phyloP scores from a whole-genome alignment of 2,888 invertebrate species.

The Tachina fera region DNA sequence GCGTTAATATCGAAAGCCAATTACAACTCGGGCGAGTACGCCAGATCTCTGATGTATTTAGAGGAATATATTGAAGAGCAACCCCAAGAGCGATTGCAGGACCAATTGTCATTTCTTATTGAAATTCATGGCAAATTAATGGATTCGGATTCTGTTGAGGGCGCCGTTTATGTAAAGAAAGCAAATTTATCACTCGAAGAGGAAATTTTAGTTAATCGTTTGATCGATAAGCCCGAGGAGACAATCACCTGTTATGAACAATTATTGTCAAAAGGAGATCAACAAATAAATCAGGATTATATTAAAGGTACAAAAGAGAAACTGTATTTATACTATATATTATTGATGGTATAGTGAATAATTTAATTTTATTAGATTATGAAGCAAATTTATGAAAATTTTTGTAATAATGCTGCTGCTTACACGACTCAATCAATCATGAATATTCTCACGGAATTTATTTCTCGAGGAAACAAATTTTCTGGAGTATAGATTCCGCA shows the following conservation, averaged over 20 bases:
- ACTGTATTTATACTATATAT: too few species aligned
- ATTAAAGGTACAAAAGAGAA: conserved; percentile 84
- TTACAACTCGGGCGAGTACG: conserved; percentile 89
- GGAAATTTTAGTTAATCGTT: conserved; percentile 92
- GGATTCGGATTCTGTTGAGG: conserved; percentile 95
- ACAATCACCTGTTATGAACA: conserved; percentile 95
- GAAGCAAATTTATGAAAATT: too few species aligned
- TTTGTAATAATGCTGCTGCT: too few species aligned
- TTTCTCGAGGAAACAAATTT: too few species aligned
- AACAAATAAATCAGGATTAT: conserved; percentile 82
- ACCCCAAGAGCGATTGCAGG: conserved; percentile 83
- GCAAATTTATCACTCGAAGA: conserved; percentile 91
- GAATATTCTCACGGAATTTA: too few species aligned
- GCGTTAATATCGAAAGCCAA: conserved; percentile 88
- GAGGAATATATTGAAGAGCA: conserved; percentile 88
- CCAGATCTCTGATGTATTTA: conserved; percentile 89
- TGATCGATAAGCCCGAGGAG: conserved; percentile 91
- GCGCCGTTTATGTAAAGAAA: conserved; percentile 89
- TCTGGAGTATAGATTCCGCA: too few species aligned
- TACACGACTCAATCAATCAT: too few species aligned
- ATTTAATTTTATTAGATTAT: too few species aligned
- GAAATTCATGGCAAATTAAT: conserved; percentile 94
- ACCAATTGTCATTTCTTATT: conserved; percentile 86
- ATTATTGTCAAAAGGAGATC: conserved; percentile 87
- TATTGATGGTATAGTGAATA: too few species aligned